A percentile compares a stretch with the other conserved stretches of the same genome.
phyloP scores from a whole-genome alignment of 2,113 vertebrate genomes.

The Microcebus lehilahytsara region DNA sequence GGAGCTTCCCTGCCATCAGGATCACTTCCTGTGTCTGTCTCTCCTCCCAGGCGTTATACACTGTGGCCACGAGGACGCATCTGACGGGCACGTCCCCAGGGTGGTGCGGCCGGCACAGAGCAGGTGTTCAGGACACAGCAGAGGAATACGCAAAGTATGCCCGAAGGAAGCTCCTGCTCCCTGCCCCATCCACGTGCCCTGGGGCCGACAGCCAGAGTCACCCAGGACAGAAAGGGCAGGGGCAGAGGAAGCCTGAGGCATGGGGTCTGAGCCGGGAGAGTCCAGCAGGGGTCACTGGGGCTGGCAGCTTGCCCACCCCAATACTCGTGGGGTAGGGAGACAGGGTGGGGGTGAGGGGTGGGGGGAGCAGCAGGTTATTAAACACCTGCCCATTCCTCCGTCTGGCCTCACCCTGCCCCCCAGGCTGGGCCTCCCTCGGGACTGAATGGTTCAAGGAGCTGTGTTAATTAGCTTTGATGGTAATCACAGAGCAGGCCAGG shows the following conservation, averaged over 20 bases:
- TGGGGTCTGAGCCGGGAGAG: background rate
- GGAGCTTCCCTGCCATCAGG: background rate
- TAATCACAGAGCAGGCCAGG: conserved; percentile 63
- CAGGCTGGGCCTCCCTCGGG: background rate
- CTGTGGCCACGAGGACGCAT: no score
- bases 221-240: background rate
- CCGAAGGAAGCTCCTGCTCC: background rate
- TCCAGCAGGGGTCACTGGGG: background rate
- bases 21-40: background rate
- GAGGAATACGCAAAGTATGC: background rate
- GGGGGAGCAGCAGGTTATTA: background rate
- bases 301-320: background rate
- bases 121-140: background rate
- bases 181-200: no score
- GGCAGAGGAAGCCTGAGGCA: background rate
- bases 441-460: background rate
- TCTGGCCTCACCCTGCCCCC: background rate
- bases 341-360: no score
- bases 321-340: rapidly evolving
- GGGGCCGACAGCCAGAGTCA: background rate
- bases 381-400: conserved; percentile 49
- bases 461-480: conserved; percentile 74
- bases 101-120: background rate
- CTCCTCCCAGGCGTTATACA: background rate
- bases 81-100: background rate